Conservation (phyloP, 1,140 invertebrate species). For the Drepana arcuata region DNA sequence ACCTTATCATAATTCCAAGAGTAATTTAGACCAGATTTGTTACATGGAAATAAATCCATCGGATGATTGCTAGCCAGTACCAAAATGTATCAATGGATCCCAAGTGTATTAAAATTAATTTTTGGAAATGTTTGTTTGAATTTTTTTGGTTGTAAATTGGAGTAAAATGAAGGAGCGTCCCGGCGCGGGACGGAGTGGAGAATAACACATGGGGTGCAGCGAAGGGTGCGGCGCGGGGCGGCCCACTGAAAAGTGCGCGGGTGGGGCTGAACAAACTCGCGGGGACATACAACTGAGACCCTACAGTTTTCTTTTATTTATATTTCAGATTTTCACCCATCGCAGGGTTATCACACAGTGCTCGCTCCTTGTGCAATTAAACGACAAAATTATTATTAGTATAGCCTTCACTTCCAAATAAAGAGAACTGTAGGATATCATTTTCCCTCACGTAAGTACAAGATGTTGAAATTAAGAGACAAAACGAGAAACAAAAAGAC, state of each 20-base stretch:
- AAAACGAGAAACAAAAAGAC: no score
- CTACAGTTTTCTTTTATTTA: neutral
- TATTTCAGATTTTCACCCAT: neutral
- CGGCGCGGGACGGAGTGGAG: constrained; percentile 59
- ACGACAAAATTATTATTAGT: no score
- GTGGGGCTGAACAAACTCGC: constrained; percentile 69
- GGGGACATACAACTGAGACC: constrained; percentile 50
- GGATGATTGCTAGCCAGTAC: no score
- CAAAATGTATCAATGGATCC: no score
- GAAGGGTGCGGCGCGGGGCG: constrained; percentile 66
- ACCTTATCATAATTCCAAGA: no score
- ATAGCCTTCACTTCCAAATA: neutral
- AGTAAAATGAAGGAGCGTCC: constrained; percentile 70
- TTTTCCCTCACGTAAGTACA: no score
- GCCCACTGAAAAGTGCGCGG: constrained; percentile 69
- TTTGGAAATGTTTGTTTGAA: constrained; percentile 59
- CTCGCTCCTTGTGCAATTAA: no score
- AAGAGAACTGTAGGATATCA: no score
- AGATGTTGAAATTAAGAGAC: no score
- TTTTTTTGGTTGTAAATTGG: constrained; percentile 69
- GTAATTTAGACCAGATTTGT: no score
- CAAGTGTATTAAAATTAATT: constrained; percentile 25
- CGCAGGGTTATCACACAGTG: no score
- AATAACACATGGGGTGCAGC: constrained; percentile 71
- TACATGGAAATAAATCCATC: no score